These are phyloP conservation scores for Centropus unirufus DNA, from an alignment of 2,113 vertebrate species.

Conservation along the genomic window DNA sequence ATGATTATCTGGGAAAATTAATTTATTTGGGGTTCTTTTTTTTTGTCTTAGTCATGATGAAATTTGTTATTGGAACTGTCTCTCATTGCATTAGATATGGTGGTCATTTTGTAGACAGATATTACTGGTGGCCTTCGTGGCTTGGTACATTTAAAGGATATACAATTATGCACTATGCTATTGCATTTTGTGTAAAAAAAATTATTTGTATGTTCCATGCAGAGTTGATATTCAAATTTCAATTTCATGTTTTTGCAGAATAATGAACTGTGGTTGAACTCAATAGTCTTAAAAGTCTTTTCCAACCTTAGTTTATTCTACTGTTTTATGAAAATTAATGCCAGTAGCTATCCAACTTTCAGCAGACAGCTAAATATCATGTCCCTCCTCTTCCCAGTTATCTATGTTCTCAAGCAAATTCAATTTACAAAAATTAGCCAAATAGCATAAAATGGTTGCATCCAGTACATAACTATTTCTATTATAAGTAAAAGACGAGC, in stretches of 20 bases:
- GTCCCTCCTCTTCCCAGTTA: neutral
- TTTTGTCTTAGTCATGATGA: neutral
- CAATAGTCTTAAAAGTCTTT: neutral
- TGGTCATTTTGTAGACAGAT: neutral
- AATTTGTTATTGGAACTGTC: neutral
- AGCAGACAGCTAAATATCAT: neutral
- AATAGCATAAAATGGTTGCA: accelerated
- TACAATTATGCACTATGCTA: neutral
- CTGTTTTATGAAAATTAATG: neutral
- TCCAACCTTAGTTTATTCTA: neutral
- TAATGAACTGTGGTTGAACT: neutral
- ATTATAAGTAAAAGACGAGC: neutral
- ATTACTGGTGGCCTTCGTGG: neutral
- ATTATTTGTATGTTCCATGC: neutral
- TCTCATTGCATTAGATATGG: neutral
- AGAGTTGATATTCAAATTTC: neutral
- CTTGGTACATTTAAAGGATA: neutral
- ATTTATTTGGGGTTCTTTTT: neutral
- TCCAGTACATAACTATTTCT: neutral
- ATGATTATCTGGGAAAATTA: neutral
- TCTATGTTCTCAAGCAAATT: neutral
- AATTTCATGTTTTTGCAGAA: neutral
- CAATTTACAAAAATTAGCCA: neutral
- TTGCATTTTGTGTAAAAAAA: neutral
- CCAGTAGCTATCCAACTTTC: neutral